A percentile compares a stretch with the other conserved stretches of the same genome.
Conservation (phyloP, 1,140 invertebrate genomes). For the Bombus huntii region DNA sequence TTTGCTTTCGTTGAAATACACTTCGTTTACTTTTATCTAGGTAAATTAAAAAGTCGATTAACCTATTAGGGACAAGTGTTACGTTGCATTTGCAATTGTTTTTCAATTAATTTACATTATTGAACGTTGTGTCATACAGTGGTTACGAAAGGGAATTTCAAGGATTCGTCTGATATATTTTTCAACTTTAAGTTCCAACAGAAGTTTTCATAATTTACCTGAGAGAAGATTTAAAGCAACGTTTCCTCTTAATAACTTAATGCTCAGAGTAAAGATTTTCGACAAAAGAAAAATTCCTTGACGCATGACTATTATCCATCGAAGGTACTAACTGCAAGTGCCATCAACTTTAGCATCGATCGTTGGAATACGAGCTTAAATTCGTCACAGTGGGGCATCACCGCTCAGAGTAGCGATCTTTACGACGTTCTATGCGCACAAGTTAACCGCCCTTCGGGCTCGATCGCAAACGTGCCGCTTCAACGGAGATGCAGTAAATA, state of each 20-base stretch:
- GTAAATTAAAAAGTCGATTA: neutral
- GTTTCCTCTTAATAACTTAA: neutral
- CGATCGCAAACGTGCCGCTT: conserved; percentile 66
- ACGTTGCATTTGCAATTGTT: too few relatives aligned
- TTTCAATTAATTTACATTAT: too few relatives aligned
- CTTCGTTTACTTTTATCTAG: neutral
- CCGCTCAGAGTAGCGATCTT: neutral
- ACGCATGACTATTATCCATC: neutral
- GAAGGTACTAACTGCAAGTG: neutral
- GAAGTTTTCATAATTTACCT: neutral
- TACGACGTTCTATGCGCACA: neutral
- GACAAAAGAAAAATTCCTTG: neutral
- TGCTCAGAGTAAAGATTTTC: neutral
- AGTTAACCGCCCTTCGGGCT: conserved; percentile 5
- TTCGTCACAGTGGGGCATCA: neutral
- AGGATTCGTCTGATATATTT: too few relatives aligned
- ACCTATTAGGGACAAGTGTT: too few relatives aligned
- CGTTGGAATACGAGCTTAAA: neutral
- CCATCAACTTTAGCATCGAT: neutral
- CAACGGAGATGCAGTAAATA: conserved; percentile 65
- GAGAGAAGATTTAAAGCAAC: neutral
- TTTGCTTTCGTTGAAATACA: neutral
- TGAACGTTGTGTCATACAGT: too few relatives aligned
- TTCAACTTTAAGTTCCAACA: neutral
- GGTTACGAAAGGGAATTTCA: too few relatives aligned